A percentile compares a stretch with the other conserved stretches of the same genome.
Conservation (phyloP, 2,113 vertebrate genomes). For the cattle (Bos taurus) region DNA sequence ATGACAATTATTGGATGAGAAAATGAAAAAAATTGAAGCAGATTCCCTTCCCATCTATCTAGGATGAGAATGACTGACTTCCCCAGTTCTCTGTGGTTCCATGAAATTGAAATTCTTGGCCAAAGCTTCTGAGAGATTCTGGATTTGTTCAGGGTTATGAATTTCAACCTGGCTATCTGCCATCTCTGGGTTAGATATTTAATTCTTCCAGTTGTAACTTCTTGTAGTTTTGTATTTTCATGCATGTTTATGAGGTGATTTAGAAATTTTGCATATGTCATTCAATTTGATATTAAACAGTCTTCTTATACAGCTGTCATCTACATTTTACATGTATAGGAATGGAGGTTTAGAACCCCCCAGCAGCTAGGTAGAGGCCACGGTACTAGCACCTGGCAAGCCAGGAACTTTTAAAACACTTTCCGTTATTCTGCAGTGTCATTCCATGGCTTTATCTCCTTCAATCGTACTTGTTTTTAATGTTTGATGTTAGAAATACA, state of each 20-base stretch:
- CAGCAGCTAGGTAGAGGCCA: background rate
- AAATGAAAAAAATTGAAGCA: background rate
- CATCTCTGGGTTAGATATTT: background rate
- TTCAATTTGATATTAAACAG: conserved; percentile 24
- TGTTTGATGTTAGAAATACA: background rate
- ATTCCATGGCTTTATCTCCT: background rate
- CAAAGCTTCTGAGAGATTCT: background rate
- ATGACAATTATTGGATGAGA: background rate
- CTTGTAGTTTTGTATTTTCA: background rate
- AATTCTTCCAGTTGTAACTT: background rate
- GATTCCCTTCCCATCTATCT: background rate
- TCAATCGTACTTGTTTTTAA: background rate
- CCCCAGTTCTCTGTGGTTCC: background rate
- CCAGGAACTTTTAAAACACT: background rate
- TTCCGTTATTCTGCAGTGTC: background rate
- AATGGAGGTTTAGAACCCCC: background rate
- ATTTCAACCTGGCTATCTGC: background rate
- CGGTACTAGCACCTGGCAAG: background rate
- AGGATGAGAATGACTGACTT: background rate
- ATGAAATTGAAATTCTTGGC: conserved; percentile 25
- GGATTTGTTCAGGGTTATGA: background rate
- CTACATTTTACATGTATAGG: background rate
- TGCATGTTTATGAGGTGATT: background rate
- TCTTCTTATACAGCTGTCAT: background rate
- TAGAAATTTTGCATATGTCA: background rate